phyloP scores from a whole-genome alignment of 2,797 vertebrate species.

The Gallirallus australis region DNA sequence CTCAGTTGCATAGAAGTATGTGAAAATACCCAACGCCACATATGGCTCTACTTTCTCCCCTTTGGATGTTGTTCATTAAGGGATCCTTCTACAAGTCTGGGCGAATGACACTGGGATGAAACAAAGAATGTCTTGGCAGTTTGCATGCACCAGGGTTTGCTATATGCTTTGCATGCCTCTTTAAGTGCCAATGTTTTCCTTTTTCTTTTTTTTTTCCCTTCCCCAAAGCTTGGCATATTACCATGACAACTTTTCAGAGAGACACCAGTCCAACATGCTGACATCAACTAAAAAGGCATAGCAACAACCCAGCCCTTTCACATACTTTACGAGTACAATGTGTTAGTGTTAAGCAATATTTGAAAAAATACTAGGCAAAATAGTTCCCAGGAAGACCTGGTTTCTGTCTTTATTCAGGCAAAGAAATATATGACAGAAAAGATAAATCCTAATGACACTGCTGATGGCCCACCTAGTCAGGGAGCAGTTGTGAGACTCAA shows the following conservation, averaged over 20 bases:
- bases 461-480: neutral
- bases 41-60: neutral
- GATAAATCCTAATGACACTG: neutral
- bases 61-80: neutral
- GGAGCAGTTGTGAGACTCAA: neutral
- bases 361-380: conserved; percentile 36
- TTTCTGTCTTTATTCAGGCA: neutral
- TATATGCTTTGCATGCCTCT: neutral
- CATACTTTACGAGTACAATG: neutral
- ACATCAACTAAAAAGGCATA: conserved; percentile 14
- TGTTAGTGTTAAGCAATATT: conserved; percentile 55
- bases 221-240: conserved; percentile 25
- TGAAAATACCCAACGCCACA: neutral
- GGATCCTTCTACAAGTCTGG: neutral
- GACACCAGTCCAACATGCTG: neutral
- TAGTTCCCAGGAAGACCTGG: conserved; percentile 19
- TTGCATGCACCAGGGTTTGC: neutral
- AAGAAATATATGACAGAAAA: neutral
- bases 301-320: conserved; percentile 18
- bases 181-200: neutral
- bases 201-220: neutral
- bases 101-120: neutral
- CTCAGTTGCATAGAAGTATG: neutral
- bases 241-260: conserved; percentile 23
- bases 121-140: neutral